Conservation (phyloP, 2,113 vertebrate species). For the Parus major region DNA sequence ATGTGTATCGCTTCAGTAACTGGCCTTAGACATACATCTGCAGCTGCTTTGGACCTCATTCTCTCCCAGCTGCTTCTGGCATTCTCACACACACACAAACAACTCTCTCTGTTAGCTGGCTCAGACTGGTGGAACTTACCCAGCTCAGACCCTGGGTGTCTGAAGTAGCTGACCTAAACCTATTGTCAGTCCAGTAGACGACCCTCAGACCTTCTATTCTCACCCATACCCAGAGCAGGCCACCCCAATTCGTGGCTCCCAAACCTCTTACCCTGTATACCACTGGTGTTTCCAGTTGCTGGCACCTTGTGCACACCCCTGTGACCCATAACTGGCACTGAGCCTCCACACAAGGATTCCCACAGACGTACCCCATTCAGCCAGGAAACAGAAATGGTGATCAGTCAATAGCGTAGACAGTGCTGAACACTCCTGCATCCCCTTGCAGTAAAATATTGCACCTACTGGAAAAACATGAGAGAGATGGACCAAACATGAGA, state of each 20-base stretch:
- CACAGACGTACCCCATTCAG: background rate
- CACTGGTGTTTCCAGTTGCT: background rate
- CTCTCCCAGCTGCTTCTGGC: background rate
- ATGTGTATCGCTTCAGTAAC: background rate
- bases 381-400: background rate
- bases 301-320: accelerated
- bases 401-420: background rate
- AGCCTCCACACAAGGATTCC: background rate
- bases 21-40: background rate
- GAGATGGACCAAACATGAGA: too few relatives aligned
- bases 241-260: accelerated
- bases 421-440: background rate
- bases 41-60: background rate
- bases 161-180: background rate
- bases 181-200: accelerated
- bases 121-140: background rate
- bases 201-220: background rate
- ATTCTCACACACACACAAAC: background rate
- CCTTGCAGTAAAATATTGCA: background rate
- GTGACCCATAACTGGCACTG: accelerated
- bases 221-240: accelerated
- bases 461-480: background rate
- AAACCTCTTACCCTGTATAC: background rate
- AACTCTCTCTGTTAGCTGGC: background rate
- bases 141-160: background rate